These are phyloP conservation scores for Florisuga fusca DNA, from an alignment of 2,797 vertebrate species.

Conservation along the genomic window DNA sequence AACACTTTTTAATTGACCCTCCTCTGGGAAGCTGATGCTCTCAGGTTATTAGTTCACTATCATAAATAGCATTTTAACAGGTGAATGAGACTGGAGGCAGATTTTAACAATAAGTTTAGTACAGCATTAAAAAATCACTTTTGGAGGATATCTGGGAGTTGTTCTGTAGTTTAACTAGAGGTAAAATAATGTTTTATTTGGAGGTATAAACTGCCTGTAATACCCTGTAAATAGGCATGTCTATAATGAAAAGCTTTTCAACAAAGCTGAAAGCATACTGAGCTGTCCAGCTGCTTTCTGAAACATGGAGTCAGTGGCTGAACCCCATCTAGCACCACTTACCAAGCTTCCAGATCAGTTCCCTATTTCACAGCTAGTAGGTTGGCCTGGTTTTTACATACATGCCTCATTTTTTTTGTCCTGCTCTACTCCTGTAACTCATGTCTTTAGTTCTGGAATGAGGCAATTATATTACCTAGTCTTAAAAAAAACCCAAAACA, in stretches of 20 bases:
- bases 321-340: not conserved
- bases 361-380: not conserved
- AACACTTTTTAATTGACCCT: not conserved
- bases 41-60: not conserved
- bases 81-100: not conserved
- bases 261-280: not conserved
- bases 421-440: not conserved
- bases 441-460: not conserved
- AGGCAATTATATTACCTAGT: not conserved
- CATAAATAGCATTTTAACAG: not conserved
- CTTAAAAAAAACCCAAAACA: not conserved
- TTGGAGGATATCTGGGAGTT: not conserved
- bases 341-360: not conserved
- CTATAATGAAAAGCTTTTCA: not conserved
- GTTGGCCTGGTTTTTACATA: fast-evolving
- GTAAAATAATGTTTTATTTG: not conserved
- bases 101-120: not conserved
- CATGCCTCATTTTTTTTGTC: fast-evolving
- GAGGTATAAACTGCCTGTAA: not conserved
- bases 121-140: not conserved
- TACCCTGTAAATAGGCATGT: not conserved
- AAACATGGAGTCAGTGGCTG: not conserved
- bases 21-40: not conserved
- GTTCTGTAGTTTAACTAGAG: not conserved
- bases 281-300: not conserved